Conservation (phyloP, 2,113 vertebrate species). For the Beaufortia kweichowensis region DNA sequence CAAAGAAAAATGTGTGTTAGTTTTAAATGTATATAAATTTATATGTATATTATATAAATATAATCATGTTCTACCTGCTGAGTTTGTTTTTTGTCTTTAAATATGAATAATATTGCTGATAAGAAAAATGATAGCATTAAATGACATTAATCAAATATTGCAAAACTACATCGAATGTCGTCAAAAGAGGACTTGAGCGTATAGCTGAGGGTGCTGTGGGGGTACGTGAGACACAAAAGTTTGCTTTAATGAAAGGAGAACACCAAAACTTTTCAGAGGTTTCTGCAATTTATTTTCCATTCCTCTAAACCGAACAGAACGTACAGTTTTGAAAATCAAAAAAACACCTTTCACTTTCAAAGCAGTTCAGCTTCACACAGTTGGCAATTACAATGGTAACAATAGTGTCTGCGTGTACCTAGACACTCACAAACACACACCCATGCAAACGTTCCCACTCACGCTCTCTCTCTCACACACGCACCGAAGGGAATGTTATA, state of each 20-base stretch:
- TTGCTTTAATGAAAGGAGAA: conserved; percentile 21
- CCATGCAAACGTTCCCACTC: conserved; percentile 18
- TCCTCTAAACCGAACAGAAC: conserved; percentile 58
- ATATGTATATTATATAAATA: too few relatives aligned
- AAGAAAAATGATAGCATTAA: too few relatives aligned
- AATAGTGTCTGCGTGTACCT: conserved; percentile 45
- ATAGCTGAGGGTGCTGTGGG: too few relatives aligned
- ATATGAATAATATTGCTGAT: too few relatives aligned
- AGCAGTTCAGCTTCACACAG: conserved; percentile 54
- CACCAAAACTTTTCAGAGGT: conserved; percentile 47
- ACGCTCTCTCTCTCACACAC: neutral
- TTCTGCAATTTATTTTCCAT: conserved; percentile 60
- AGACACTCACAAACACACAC: conserved; percentile 32
- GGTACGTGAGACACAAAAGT: neutral
- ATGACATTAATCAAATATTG: too few relatives aligned
- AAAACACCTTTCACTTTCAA: conserved; percentile 56
- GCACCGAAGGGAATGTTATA: conserved; percentile 70
- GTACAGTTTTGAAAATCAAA: conserved; percentile 56
- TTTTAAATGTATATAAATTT: too few relatives aligned
- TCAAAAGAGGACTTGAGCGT: too few relatives aligned
- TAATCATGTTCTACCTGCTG: too few relatives aligned
- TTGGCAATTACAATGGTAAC: conserved; percentile 56
- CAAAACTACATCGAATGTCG: too few relatives aligned
- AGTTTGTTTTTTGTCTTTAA: too few relatives aligned
- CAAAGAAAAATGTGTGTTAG: too few relatives aligned